These are phyloP conservation scores for Hycleus phaleratus DNA, from an alignment of 1,140 invertebrate species.

Conservation along the genomic window DNA sequence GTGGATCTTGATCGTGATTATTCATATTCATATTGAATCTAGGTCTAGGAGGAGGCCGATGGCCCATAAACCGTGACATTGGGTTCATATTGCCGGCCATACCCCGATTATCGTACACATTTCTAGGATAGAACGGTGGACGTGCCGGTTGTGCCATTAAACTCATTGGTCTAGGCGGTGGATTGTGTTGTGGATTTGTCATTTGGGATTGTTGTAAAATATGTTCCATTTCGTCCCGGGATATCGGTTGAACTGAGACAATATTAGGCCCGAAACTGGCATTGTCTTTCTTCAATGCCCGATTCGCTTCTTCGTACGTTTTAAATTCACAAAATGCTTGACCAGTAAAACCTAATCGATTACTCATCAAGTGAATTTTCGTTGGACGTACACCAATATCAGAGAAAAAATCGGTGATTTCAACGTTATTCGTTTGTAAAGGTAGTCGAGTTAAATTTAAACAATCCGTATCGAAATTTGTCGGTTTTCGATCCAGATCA, in stretches of 20 bases:
- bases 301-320: slow-evolving; percentile 56
- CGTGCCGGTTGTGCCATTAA: background rate
- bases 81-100: background rate
- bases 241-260: slow-evolving; percentile 58
- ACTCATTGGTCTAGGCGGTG: background rate
- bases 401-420: slow-evolving; percentile 72
- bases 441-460: slow-evolving; percentile 70
- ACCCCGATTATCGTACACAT: background rate
- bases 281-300: slow-evolving; percentile 64
- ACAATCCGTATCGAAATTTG: slow-evolving; percentile 47
- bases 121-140: slow-evolving; percentile 14
- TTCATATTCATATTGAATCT: slow-evolving; percentile 8
- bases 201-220: slow-evolving; percentile 16
- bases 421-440: slow-evolving; percentile 61
- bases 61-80: slow-evolving; percentile 3
- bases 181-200: background rate
- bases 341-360: slow-evolving; percentile 52
- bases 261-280: slow-evolving; percentile 54
- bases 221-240: slow-evolving; percentile 48
- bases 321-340: slow-evolving; percentile 82
- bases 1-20: slow-evolving; percentile 52
- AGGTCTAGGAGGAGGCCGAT: background rate
- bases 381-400: slow-evolving; percentile 66
- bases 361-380: slow-evolving; percentile 70
- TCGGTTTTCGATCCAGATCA: slow-evolving; percentile 16